Percentiles rank a stretch among this genome's conserved stretches.
Evolutionary conservation across 2,113 vertebrate genomes (phyloP).

Genomic region (Xiphorhynchus elegans): DNA sequence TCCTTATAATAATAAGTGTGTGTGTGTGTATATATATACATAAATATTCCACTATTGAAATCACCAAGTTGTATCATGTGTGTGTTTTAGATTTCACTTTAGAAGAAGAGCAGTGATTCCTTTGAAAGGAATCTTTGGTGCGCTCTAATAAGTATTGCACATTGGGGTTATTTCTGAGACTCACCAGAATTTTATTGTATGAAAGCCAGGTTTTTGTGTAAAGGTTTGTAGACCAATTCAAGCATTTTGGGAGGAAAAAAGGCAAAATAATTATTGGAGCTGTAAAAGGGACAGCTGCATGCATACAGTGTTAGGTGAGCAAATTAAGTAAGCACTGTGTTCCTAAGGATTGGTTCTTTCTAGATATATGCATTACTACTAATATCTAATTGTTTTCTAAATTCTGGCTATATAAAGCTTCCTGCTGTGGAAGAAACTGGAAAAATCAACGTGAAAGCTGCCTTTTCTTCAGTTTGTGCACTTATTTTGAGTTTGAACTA

Average conservation of each 20-base stretch:
- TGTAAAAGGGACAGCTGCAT: neutral
- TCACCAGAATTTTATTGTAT: neutral
- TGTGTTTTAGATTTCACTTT: neutral
- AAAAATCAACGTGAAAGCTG: neutral
- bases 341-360: neutral
- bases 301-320: neutral
- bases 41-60: neutral
- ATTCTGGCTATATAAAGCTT: neutral
- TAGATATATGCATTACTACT: neutral
- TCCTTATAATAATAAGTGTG: neutral
- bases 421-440: neutral
- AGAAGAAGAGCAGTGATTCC: neutral
- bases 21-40: neutral
- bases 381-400: neutral
- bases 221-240: neutral
- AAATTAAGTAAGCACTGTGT: neutral
- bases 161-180: neutral
- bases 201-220: neutral
- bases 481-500: neutral
- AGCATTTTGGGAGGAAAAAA: neutral
- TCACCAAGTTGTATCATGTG: accelerated
- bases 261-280: neutral
- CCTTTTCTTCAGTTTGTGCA: neutral
- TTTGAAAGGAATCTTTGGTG: neutral
- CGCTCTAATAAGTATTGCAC: neutral